phyloP scores from a whole-genome alignment of 2,797 vertebrate species.

The Malurus splendens region DNA sequence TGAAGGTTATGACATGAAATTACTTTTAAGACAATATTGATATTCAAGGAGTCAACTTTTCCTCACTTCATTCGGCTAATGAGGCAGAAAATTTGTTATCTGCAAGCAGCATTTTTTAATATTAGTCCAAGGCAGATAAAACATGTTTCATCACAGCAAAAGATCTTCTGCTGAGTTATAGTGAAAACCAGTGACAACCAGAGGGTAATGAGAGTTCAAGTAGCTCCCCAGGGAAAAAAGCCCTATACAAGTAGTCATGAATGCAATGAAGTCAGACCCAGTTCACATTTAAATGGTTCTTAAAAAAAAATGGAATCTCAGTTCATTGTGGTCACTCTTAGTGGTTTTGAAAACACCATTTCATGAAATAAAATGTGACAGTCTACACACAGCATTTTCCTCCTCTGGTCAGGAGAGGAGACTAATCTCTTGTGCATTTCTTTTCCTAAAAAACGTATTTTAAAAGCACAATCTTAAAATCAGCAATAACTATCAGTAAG shows the following conservation, averaged over 20 bases:
- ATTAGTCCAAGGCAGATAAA: neutral
- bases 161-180: neutral
- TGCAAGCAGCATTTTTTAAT: neutral
- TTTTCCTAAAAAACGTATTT: neutral
- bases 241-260: neutral
- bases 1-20: constrained; percentile 9
- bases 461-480: neutral
- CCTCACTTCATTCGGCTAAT: neutral
- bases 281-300: neutral
- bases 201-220: neutral
- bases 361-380: neutral
- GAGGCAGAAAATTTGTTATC: neutral
- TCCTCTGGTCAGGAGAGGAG: neutral
- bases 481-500: neutral
- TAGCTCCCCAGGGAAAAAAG: neutral
- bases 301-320: neutral
- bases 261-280: neutral
- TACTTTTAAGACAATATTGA: neutral
- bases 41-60: neutral
- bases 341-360: neutral
- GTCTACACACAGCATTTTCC: neutral
- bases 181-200: neutral
- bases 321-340: neutral
- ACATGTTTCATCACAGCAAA: neutral
- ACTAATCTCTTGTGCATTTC: neutral